Evolutionary conservation across 2,888 invertebrate genomes (phyloP).

Genomic region (Zeuzera pyrina): DNA sequence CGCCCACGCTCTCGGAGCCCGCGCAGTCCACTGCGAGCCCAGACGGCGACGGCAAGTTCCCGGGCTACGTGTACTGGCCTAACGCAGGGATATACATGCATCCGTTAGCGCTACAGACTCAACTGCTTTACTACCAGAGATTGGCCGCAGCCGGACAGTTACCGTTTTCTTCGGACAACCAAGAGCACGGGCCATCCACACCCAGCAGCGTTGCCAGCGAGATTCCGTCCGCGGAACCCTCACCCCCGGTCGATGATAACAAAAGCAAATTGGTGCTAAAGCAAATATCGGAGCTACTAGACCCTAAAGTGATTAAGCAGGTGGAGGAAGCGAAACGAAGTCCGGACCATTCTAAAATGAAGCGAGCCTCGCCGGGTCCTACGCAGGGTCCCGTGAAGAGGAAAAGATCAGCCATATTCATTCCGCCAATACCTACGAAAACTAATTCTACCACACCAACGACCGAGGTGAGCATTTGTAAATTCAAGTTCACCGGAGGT

Average conservation of each 20-base stretch:
- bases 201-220: constrained; percentile 41
- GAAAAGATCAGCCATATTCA: constrained; percentile 87
- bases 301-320: constrained; percentile 56
- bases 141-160: constrained; percentile 73
- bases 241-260: constrained; percentile 54
- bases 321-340: constrained; percentile 42
- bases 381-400: constrained; percentile 72
- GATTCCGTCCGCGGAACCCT: constrained; percentile 33
- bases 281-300: constrained; percentile 59
- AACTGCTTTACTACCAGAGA: constrained; percentile 82
- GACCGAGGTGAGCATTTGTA: constrained; percentile 91
- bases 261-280: constrained; percentile 58
- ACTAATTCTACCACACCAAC: constrained; percentile 82
- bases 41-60: constrained; percentile 47
- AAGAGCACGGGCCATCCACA: constrained; percentile 38
- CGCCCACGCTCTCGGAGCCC: constrained; percentile 53
- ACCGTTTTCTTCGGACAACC: constrained; percentile 43
- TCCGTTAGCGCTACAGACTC: constrained; percentile 81
- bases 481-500: constrained; percentile 94
- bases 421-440: constrained; percentile 85
- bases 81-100: constrained; percentile 81
- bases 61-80: constrained; percentile 80
- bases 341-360: constrained; percentile 56
- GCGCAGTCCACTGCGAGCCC: constrained; percentile 44
- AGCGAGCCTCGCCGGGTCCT: constrained; percentile 50